A percentile compares a stretch with the other conserved stretches of the same genome.
Conservation (phyloP, 1,140 invertebrate species). For the Paralvinella palmiformis region DNA sequence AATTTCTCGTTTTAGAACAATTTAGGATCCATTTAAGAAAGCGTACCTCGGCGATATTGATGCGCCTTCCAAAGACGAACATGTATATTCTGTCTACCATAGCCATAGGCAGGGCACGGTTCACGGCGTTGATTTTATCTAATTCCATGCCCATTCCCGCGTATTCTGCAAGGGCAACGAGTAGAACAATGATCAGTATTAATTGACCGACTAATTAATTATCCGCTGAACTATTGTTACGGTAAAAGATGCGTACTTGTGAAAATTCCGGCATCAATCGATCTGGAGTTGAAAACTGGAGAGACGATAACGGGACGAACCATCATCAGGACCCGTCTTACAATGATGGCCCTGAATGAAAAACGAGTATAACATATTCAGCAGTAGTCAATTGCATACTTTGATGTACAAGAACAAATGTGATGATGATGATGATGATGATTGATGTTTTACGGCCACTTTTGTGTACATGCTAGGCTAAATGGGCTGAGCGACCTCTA, state of each 20-base stretch:
- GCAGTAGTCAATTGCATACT: too few species aligned
- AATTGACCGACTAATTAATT: slow-evolving; percentile 17
- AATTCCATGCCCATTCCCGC: slow-evolving; percentile 17
- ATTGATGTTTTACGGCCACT: too few species aligned
- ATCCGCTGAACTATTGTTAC: too few species aligned
- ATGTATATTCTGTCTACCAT: slow-evolving; percentile 15
- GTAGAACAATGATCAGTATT: slow-evolving; percentile 7
- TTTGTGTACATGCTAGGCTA: too few species aligned
- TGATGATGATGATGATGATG: too few species aligned
- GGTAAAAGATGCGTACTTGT: too few species aligned
- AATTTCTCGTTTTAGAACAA: background rate
- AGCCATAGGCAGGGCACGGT: slow-evolving; percentile 8
- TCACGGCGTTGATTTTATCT: slow-evolving; percentile 15
- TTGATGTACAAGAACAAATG: too few species aligned
- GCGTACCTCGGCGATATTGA: slow-evolving; percentile 23
- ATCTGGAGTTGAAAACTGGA: too few species aligned
- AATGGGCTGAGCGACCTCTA: too few species aligned
- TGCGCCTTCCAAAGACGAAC: slow-evolving; percentile 23
- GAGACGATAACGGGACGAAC: background rate
- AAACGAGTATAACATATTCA: too few species aligned
- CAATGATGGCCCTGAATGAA: too few species aligned
- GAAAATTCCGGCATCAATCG: too few species aligned
- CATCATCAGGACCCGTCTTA: background rate
- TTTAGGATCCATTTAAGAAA: background rate
- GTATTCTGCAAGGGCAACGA: slow-evolving; percentile 12